Base-by-base conservation (phyloP, 2,888 invertebrate genomes). In the Cremastinae sp. region DNA sequence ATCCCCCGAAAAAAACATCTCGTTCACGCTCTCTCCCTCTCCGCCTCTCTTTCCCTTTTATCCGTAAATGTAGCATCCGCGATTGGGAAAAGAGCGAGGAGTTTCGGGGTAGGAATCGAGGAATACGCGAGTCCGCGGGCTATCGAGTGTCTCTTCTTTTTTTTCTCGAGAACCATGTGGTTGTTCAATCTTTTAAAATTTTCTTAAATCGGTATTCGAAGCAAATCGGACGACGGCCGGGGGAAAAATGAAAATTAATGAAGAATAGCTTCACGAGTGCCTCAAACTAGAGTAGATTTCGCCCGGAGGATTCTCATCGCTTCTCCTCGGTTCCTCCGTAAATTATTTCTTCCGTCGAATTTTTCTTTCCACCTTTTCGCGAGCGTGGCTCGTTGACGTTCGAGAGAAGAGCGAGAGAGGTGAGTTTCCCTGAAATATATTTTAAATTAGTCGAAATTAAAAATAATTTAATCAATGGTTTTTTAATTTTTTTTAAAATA, bases 11-110 rank as follows among this genome's bases (percentile, higher is more conserved):
- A 81, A 79, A 81, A 12, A 54, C 16, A 54, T 34, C 28, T 20
- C 36, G 38, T n/a, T n/a, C n/a, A n/a, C n/a, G n/a, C n/a, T n/a
- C n/a, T n/a, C n/a, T n/a, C n/a, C n/a, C n/a, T n/a, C n/a, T n/a
- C n/a, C n/a, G n/a, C n/a, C 38, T 18, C 47, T 51, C 7, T 12
- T 36, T 18, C 77, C 80, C 80, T 78, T 75, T 74, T 82, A 80
- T 80, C 79, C 79, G 84, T 84, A 84, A 83, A 86, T 86, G 86
- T 82, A 28, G 28, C 28, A 28, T 3, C n/a, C 84, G 83, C 83
- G 82, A 83, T 84, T 84, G 5, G 28, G 28, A 28, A 28, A 28
- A 28, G 5, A 28, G n/a, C n/a, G n/a, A n/a, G n/a, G n/a, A n/a
- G n/a, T n/a, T n/a, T n/a, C n/a, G n/a, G n/a, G n/a, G n/a, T n/a